Percentiles rank a stretch among this genome's conserved stretches.
phyloP scores from a whole-genome alignment of 2,113 vertebrate species.

The Sylvietta virens region DNA sequence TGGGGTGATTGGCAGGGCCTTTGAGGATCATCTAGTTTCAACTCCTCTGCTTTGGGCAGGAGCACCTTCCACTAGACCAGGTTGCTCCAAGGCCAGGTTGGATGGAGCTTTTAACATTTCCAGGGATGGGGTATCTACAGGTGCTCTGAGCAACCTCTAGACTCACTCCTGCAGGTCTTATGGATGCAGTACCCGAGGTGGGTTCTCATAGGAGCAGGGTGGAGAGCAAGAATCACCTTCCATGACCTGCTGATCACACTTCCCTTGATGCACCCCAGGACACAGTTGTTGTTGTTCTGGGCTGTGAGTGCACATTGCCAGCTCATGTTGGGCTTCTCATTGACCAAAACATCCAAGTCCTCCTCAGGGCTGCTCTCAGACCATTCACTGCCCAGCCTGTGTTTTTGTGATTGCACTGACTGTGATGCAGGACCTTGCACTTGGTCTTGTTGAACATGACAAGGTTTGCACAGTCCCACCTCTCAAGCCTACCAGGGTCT shows the following conservation, averaged over 20 bases:
- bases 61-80: neutral
- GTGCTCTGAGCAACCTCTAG: neutral
- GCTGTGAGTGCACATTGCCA: neutral
- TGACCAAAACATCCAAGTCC: neutral
- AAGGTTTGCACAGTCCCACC: neutral
- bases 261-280: neutral
- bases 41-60: neutral
- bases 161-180: neutral
- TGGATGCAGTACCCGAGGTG: neutral
- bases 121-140: neutral
- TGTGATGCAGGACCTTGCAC: neutral
- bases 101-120: neutral
- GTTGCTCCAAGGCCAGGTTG: neutral
- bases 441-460: neutral
- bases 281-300: neutral
- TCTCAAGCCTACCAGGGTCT: fast-evolving
- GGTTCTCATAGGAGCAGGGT: neutral
- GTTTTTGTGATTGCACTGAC: neutral
- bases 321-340: neutral
- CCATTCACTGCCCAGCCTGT: neutral
- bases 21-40: neutral
- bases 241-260: neutral
- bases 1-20: neutral
- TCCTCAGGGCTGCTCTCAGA: neutral
- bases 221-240: neutral